Base-by-base conservation (phyloP, 2,888 invertebrate species). In the Drosophila suboccidentalis region DNA sequence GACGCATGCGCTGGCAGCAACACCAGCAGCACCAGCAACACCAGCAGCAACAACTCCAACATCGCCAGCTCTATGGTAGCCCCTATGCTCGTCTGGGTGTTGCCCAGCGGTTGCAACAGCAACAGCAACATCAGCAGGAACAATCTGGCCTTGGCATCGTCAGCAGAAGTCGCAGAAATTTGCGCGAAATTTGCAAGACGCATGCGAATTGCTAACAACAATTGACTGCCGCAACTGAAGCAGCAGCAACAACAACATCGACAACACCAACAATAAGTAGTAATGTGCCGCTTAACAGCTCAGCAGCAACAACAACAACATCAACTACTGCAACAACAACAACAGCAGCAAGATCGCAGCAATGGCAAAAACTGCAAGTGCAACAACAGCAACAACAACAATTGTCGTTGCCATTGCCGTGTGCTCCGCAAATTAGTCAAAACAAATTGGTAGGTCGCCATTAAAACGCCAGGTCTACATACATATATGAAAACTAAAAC, bases 371-470 rank as follows among this genome's bases (percentile, higher is more conserved):
- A 63, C 50, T 63, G 65, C 76, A 71, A 63, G 38, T 68, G 58
- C 71, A 68, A 53, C 61, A 65, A 51, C 75, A 74, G 53, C 73
- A 74, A 68, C 75, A 82, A 72, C 64, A 62, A 54, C 75, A 71
- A 75, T 41, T 26, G 26, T 6, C 32, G 36, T 64, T 78, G 80
- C 77, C 73, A 71, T 78, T 78, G 80, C 77, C 79, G 79, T 77
- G 77, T 60, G 60, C 72, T 66, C 62, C 80, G 75, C 78, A 80
- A 71, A 80, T 80, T 80, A 83, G 84, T 86, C 81, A 77, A 77
- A 81, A 71, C 69, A 86, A 86, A 87, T 86, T 87, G 86, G 86
- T 86, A 87, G 87, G 86, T 86, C 75, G 72, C 68, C 75, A 76
- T 65, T 76, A 62, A 59, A 76, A 58, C 49, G 43, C 57, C 49